Evolutionary conservation across 1,140 invertebrate species (phyloP), one percentile per base, ranked within the genome.

Genomic region (Eueides isabella): DNA sequence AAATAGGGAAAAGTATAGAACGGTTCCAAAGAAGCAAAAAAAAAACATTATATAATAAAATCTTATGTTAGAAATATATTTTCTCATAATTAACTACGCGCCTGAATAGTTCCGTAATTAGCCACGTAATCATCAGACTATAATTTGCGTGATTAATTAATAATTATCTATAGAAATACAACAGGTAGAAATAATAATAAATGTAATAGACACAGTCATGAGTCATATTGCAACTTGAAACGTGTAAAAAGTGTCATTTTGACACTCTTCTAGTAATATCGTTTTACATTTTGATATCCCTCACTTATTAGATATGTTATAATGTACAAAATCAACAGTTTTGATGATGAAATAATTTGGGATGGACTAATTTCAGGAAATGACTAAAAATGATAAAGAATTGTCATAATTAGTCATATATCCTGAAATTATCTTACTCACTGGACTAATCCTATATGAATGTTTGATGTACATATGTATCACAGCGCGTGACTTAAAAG

Each of bases 31-130:
- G n/a, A 38, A 38, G 12, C 9, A 16, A 38, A 38, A 38, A 38
- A 26, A 26, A 55, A 55, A 55, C 19, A 12, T 26, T 23, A 55
- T 55, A 55, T 26, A 55, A 44, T 19, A 44, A 55, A 2, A 55
- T 4, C 48, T 55, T 55, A 6, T 55, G 23, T 23, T 55, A 23
- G 7, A 19, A 23, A 55, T 55, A 55, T 55, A 55, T 26, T 55
- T 55, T 55, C 48, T 23, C 48, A 55, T 26, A 55, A 55, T 55
- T 55, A 55, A 9, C 48, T 55, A 11, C 48, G 48, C 48, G 48
- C 48, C 48, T 55, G 48, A 55, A 55, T 55, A 55, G 48, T 55
- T 55, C 48, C 48, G 26, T 55, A 26, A 55, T 55, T 55, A 55
- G 9, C 48, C 19, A 55, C 48, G 48, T 55, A 55, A 55, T 23